These are phyloP conservation scores for Mylabris sibirica DNA, from an alignment of 2,888 invertebrate species.

Conservation along the genomic window DNA sequence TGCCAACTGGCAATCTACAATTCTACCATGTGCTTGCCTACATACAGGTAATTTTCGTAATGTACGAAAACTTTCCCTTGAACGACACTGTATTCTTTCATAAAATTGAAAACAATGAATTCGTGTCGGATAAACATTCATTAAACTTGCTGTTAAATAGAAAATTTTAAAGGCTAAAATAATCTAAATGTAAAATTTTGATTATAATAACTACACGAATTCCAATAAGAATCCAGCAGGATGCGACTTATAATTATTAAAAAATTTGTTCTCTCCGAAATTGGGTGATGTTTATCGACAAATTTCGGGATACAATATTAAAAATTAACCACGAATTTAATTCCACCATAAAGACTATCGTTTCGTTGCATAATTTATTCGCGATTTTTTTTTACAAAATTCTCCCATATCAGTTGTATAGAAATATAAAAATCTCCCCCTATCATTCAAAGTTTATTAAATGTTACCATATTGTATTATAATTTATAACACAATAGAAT, in stretches of 20 bases:
- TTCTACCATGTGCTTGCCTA: background rate
- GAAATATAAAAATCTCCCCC: background rate
- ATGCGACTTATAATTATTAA: background rate
- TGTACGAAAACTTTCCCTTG: background rate
- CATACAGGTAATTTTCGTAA: background rate
- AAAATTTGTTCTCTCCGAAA: background rate
- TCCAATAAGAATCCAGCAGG: background rate
- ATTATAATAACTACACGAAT: background rate
- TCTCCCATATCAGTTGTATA: background rate
- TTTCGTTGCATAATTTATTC: background rate
- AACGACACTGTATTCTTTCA: constrained; percentile 8
- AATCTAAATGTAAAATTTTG: background rate
- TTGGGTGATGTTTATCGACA: background rate
- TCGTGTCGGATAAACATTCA: constrained; percentile 32
- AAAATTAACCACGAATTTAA: background rate
- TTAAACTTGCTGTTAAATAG: constrained; percentile 1
- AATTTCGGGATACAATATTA: background rate
- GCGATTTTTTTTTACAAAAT: background rate
- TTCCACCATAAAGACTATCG: background rate
- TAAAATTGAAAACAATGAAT: constrained; percentile 23
- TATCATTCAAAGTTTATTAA: constrained; percentile 5
- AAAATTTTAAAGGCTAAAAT: background rate
- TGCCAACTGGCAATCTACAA: background rate
- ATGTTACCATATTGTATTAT: constrained; percentile 4
- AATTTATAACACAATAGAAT: background rate